Base-by-base conservation (phyloP, 2,888 invertebrate species). In the Andrena fulva region DNA sequence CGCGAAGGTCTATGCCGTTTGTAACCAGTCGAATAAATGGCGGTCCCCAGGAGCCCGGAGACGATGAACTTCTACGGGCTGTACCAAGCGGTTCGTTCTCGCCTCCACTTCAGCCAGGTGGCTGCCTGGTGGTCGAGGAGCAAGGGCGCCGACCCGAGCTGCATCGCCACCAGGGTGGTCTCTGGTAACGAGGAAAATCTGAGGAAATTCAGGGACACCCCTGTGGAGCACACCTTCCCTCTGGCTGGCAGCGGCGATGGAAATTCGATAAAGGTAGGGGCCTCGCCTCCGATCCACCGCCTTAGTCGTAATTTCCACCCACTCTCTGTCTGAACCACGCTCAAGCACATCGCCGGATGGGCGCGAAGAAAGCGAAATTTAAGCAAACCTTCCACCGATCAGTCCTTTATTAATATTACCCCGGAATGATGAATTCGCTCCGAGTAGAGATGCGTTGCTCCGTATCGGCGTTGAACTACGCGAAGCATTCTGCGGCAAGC, bases 71-170 rank as follows among this genome's bases (percentile, higher is more conserved):
- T 92, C 35, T 96, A 97, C 91, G 97, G 98, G 94, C 95, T 99
- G 88, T 96, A 98, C 92, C 98, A 98, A 94, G 99, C 99, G 68
- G 97, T 99, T 66, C 96, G 98, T 84, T 99, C 99, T 6, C 98
- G 98, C 94, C 96, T 99, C 80, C 98, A 99, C 95, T 99, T 99
- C 95, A 99, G 99, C 5, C 99, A 99, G 95, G 96, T 99, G 87
- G 97, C 98, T 69, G 98, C 99, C 74, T 99, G 99, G 99, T 96
- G 97, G 90, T 96, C 96, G 56, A 90, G 92, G 70, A 94, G 93
- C 87, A 92, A 91, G 87, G 94, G 90, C 42, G 67, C 89, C 86
- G 94, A 89, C 90, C 95, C 91, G 88, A 94, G 87, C 93, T 95
- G 93, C 93, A 94, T 93, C 91, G 94, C 95, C 91, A 93, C 92